Conservation (phyloP, 2,797 vertebrate species). For the Lepus oiostolus region DNA sequence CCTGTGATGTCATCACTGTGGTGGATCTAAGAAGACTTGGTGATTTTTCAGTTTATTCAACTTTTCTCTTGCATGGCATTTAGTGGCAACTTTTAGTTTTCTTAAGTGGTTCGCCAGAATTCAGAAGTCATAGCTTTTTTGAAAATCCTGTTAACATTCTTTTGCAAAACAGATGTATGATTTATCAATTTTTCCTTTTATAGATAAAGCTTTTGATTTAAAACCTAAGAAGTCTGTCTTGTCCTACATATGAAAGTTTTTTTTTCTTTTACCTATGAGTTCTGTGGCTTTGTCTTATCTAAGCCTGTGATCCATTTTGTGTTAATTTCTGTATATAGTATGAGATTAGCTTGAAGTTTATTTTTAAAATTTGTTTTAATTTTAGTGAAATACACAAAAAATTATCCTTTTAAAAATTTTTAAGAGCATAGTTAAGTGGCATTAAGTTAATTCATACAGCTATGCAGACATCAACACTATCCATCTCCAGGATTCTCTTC, state of each 20-base stretch:
- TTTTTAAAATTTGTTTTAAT: constrained; percentile 18
- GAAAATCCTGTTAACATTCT: background rate
- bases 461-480: background rate
- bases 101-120: background rate
- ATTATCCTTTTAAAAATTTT: background rate
- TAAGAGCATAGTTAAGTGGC: background rate
- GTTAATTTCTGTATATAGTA: background rate
- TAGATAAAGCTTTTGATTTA: background rate
- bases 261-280: background rate
- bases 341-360: background rate
- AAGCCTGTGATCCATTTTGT: background rate
- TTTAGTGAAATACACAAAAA: background rate
- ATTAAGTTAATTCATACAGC: background rate
- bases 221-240: background rate
- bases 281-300: constrained; percentile 17
- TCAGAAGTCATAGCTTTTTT: background rate
- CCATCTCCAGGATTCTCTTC: background rate
- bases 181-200: constrained; percentile 33
- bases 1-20: background rate
- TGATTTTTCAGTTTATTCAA: background rate
- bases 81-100: background rate
- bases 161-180: background rate
- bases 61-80: background rate
- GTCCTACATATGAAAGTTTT: background rate
- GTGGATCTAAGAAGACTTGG: background rate